Evolutionary conservation across 2,797 vertebrate genomes (phyloP).

Genomic region (Peromyscus eremicus): DNA sequence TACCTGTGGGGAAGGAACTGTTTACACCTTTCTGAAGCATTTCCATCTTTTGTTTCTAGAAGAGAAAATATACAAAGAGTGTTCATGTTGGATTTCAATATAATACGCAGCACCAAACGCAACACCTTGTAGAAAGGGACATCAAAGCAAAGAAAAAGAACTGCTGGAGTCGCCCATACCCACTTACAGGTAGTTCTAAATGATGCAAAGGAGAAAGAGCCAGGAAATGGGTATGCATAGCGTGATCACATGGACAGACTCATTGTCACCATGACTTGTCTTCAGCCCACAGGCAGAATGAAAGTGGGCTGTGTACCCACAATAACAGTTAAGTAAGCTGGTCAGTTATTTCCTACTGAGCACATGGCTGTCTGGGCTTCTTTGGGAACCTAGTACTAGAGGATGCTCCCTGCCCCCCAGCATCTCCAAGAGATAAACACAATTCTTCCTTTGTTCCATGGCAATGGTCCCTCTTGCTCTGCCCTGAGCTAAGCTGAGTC

Average conservation of each 20-base stretch:
- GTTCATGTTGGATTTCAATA: neutral
- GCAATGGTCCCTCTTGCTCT: neutral
- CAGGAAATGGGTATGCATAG: neutral
- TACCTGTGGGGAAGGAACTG: neutral
- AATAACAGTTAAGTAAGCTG: neutral
- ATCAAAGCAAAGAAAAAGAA: too few relatives aligned
- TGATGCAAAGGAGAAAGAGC: neutral
- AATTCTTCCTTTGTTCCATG: too few relatives aligned
- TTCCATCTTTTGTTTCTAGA: slow-evolving; percentile 25
- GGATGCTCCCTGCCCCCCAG: too few relatives aligned
- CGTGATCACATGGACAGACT: neutral
- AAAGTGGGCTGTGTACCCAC: neutral
- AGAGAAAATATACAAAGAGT: neutral
- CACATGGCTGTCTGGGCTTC: neutral
- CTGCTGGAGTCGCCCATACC: neutral
- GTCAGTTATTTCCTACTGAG: neutral
- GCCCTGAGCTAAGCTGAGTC: neutral
- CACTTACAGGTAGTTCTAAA: neutral
- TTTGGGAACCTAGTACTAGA: neutral
- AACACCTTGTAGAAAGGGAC: neutral
- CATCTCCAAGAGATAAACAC: neutral
- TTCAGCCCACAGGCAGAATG: neutral
- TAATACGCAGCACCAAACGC: neutral
- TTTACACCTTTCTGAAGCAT: neutral
- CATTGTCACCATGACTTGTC: neutral